Evolutionary conservation across 2,888 invertebrate genomes (phyloP).

Genomic region (Leptopilina syphax): DNA sequence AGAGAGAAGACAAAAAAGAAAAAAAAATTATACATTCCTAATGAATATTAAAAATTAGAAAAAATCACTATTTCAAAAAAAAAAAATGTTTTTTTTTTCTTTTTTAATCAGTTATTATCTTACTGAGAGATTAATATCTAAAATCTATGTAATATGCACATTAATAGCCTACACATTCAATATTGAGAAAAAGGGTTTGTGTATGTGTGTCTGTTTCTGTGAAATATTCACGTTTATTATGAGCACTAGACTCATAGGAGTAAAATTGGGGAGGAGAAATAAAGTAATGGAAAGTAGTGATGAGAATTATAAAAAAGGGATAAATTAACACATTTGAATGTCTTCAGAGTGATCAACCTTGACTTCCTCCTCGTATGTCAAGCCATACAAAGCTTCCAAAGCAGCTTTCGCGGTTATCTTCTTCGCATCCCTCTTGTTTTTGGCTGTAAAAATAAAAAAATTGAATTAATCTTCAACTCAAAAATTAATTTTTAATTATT

Average conservation of each 20-base stretch:
- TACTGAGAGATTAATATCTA: too few relatives aligned
- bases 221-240: constrained; percentile 21
- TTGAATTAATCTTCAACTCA: too few relatives aligned
- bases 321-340: constrained; percentile 54
- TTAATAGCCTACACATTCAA: constrained; percentile 11
- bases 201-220: neutral
- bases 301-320: neutral
- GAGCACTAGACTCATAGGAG: neutral
- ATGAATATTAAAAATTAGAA: too few relatives aligned
- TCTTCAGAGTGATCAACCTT: constrained; percentile 57
- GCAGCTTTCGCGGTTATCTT: constrained; percentile 73
- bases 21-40: too few relatives aligned
- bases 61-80: too few relatives aligned
- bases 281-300: too few relatives aligned
- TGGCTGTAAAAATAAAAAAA: constrained; percentile 61
- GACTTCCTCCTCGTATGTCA: constrained; percentile 69
- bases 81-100: too few relatives aligned
- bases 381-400: constrained; percentile 65
- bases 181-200: neutral
- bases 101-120: too few relatives aligned
- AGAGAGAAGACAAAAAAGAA: too few relatives aligned
- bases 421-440: constrained; percentile 75
- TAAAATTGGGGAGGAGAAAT: too few relatives aligned
- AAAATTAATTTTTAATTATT: too few relatives aligned
- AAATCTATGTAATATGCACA: constrained; percentile 11